These are phyloP conservation scores for Callopanchax toddi DNA, from an alignment of 2,113 vertebrate genomes.

Conservation along the genomic window DNA sequence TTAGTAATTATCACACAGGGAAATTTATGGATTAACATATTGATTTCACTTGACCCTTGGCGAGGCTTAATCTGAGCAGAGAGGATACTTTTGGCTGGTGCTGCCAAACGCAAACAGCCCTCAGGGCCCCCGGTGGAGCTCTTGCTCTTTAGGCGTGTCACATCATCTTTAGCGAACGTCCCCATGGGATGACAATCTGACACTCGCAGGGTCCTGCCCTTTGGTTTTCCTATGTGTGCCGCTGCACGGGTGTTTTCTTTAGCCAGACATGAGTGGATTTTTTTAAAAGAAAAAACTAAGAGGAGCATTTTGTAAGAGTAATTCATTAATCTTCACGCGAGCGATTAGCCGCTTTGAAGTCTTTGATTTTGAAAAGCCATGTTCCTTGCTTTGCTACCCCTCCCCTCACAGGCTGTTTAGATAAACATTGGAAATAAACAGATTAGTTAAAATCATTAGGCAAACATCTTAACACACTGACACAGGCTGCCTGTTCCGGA, in stretches of 20 bases:
- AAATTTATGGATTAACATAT: constrained; percentile 82
- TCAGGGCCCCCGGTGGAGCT: constrained; percentile 42
- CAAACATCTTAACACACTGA: constrained; percentile 70
- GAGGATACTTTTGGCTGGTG: constrained; percentile 59
- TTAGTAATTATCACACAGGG: constrained; percentile 75
- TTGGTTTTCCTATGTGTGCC: constrained; percentile 46
- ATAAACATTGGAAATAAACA: constrained; percentile 77
- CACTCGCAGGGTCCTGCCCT: constrained; percentile 50
- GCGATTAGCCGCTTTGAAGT: constrained; percentile 74
- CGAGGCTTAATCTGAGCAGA: constrained; percentile 66
- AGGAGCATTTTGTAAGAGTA: constrained; percentile 53
- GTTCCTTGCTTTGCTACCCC: constrained; percentile 55
- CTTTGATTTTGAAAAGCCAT: constrained; percentile 71
- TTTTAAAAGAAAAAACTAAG: constrained; percentile 41
- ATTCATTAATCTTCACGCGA: constrained; percentile 72
- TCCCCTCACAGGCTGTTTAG: constrained; percentile 66
- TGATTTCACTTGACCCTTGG: constrained; percentile 80
- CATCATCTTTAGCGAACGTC: constrained; percentile 66
- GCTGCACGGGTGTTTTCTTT: constrained; percentile 59
- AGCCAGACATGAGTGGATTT: constrained; percentile 30
- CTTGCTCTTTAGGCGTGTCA: constrained; percentile 62
- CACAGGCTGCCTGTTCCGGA: constrained; percentile 60
- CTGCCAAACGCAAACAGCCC: constrained; percentile 67
- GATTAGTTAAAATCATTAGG: constrained; percentile 76
- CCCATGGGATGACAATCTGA: constrained; percentile 55